A percentile compares a stretch with the other conserved stretches of the same genome.
Evolutionary conservation across 2,113 vertebrate genomes (phyloP).

Genomic region (Tragelaphus strepsiceros): DNA sequence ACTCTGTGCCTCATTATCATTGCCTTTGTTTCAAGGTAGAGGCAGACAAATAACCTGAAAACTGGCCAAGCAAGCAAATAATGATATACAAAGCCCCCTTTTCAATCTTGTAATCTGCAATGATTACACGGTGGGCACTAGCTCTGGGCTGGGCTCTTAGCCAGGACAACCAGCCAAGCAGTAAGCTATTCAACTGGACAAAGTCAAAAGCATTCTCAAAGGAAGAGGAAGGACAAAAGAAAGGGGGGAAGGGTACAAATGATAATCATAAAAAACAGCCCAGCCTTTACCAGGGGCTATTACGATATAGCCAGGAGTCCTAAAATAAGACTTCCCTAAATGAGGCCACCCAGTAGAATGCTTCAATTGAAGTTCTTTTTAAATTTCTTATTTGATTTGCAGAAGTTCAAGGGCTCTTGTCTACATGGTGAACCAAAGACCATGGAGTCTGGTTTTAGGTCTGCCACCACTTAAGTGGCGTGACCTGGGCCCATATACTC

Average conservation of each 20-base stretch:
- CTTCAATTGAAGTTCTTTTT: neutral
- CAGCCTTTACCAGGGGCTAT: neutral
- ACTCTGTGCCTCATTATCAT: neutral
- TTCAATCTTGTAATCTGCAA: neutral
- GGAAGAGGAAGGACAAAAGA: neutral
- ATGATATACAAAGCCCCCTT: neutral
- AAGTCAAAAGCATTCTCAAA: conserved; percentile 6
- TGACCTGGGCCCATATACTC: neutral
- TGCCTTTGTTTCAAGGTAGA: conserved; percentile 30
- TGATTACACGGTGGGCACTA: neutral
- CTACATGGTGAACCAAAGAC: neutral
- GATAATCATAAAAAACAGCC: neutral
- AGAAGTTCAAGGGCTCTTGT: neutral
- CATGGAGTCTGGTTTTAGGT: neutral
- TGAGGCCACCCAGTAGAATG: neutral
- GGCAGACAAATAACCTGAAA: conserved; percentile 32
- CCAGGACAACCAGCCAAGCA: neutral
- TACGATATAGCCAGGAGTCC: neutral
- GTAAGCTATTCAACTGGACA: conserved; percentile 6
- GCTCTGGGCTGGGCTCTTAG: neutral
- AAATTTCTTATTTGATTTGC: neutral
- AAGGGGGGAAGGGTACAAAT: neutral
- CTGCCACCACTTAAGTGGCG: neutral
- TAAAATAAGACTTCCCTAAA: neutral
- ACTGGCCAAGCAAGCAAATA: neutral